phyloP scores from a whole-genome alignment of 2,113 vertebrate genomes.

The Gnathonemus longibarbis region DNA sequence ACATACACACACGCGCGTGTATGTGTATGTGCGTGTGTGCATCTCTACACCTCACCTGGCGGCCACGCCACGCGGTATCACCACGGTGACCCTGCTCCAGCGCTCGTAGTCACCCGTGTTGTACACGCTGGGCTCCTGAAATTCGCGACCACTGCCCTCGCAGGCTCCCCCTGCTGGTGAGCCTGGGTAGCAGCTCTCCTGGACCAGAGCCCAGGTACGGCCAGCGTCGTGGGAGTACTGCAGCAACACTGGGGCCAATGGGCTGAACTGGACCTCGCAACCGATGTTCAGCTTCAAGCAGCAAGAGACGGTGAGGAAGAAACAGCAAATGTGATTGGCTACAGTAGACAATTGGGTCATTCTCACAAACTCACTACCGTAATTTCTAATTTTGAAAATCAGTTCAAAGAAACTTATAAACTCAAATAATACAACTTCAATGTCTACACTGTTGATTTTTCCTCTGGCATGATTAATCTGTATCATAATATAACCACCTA shows the following conservation, averaged over 20 bases:
- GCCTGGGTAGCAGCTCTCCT: conserved; percentile 86
- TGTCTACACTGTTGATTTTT: neutral
- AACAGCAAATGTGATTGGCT: neutral
- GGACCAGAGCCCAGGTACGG: conserved; percentile 86
- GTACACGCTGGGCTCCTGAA: conserved; percentile 78
- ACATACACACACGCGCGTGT: neutral
- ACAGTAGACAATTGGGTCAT: neutral
- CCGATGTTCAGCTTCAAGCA: conserved; percentile 79
- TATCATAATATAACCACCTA: neutral
- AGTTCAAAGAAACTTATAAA: too few relatives aligned
- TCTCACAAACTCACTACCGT: neutral
- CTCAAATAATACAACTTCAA: too few relatives aligned
- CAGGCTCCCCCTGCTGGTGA: conserved; percentile 70
- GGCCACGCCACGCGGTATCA: conserved; percentile 80
- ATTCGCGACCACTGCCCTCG: conserved; percentile 81
- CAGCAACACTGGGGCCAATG: conserved; percentile 76
- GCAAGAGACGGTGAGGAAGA: neutral
- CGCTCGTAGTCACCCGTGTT: conserved; percentile 85
- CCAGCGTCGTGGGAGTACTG: conserved; percentile 93
- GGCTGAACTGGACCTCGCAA: conserved; percentile 78
- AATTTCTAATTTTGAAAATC: neutral
- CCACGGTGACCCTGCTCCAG: conserved; percentile 87
- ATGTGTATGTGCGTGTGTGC: neutral
- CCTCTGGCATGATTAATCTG: neutral
- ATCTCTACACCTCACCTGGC: conserved; percentile 65